A percentile compares a stretch with the other conserved stretches of the same genome.
These are phyloP conservation scores for Ectemnius cavifrons DNA, from an alignment of 2,888 invertebrate genomes.

Conservation along the genomic window DNA sequence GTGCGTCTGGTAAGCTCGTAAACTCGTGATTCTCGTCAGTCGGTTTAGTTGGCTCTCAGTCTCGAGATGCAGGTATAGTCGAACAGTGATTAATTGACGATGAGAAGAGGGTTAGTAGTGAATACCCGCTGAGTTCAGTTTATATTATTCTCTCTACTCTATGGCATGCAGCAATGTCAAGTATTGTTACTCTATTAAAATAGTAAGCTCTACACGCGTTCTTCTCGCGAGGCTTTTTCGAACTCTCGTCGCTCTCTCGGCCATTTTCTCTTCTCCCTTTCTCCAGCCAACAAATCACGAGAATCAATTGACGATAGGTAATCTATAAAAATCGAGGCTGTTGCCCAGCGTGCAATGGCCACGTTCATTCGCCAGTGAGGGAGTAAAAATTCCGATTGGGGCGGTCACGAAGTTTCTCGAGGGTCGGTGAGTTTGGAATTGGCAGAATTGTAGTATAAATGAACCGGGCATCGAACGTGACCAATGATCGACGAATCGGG, in stretches of 20 bases:
- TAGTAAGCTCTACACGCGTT: conserved; percentile 18
- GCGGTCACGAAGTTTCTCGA: not conserved
- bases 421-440: not conserved
- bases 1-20: too few relatives aligned
- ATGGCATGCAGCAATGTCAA: conserved; percentile 49
- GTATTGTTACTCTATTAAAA: conserved; percentile 43
- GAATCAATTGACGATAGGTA: not conserved
- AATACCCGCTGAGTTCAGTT: conserved; percentile 25
- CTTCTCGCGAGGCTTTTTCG: not conserved
- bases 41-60: conserved; percentile 3
- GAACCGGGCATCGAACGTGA: conserved; percentile 21
- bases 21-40: conserved; percentile 1
- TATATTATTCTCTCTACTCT: conserved; percentile 50
- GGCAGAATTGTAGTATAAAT: not conserved
- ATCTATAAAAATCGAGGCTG: conserved; percentile 16
- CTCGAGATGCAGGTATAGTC: conserved; percentile 37
- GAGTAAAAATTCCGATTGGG: not conserved
- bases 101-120: conserved; percentile 45
- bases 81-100: conserved; percentile 32
- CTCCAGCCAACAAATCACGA: conserved; percentile 5
- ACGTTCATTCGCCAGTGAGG: conserved; percentile 31
- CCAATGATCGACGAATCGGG: conserved; percentile 16
- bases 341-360: conserved; percentile 25
- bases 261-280: conserved; percentile 13
- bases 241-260: conserved; percentile 6